Percentiles rank a stretch among this genome's conserved stretches.
phyloP scores from a whole-genome alignment of 2,113 vertebrate genomes.

The Ranitomeya imitator region DNA sequence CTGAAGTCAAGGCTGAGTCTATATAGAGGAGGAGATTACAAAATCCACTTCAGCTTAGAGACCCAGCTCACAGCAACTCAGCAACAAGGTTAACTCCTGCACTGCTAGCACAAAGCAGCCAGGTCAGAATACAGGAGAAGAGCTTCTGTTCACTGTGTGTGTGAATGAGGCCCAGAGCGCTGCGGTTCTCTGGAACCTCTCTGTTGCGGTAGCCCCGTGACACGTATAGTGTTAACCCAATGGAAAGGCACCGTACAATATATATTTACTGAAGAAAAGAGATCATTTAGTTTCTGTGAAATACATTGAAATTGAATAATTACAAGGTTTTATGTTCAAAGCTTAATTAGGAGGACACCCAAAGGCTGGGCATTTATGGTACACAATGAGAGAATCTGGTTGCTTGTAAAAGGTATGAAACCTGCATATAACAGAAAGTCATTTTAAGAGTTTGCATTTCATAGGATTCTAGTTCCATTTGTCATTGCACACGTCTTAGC shows the following conservation, averaged over 20 bases:
- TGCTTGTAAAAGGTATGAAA: constrained; percentile 26
- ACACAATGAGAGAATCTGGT: neutral
- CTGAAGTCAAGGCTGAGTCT: no score
- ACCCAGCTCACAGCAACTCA: no score
- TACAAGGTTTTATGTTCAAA: constrained; percentile 18
- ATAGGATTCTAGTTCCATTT: constrained; percentile 53
- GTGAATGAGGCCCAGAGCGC: no score
- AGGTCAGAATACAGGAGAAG: no score
- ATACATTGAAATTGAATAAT: constrained; percentile 34
- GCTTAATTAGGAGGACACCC: constrained; percentile 1
- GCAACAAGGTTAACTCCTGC: no score
- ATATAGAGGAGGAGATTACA: no score
- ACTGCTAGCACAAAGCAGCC: no score
- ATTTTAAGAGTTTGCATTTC: constrained; percentile 49
- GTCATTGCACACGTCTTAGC: constrained; percentile 38
- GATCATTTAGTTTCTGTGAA: constrained; percentile 29
- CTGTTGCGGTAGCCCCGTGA: no score
- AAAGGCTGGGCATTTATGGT: neutral
- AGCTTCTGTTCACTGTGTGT: no score
- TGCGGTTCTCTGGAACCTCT: no score
- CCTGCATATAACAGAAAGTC: constrained; percentile 40
- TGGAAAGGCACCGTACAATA: neutral
- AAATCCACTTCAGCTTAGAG: no score
- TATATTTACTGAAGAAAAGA: neutral
- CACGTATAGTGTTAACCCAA: neutral